A percentile compares a stretch with the other conserved stretches of the same genome.
Evolutionary conservation across 1,140 invertebrate species (phyloP).

Genomic region (Coenobita brevimanus): DNA sequence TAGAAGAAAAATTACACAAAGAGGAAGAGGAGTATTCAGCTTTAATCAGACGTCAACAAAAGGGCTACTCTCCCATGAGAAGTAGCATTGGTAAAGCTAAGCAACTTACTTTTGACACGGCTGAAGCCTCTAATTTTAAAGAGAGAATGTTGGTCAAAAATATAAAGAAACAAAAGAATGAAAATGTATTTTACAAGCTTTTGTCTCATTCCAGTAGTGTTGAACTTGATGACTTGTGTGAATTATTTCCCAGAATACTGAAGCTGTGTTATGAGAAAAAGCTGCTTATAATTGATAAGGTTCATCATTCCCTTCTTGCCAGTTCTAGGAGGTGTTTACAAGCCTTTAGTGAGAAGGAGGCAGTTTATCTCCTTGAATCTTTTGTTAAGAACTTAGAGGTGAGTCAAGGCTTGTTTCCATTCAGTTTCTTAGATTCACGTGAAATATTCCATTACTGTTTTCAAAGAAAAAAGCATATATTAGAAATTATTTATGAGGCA

Average conservation of each 20-base stretch:
- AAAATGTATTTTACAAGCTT: constrained; percentile 37
- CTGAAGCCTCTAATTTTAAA: constrained; percentile 25
- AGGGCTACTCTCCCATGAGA: constrained; percentile 20
- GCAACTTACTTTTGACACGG: constrained; percentile 2
- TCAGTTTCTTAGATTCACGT: constrained; percentile 12
- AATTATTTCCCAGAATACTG: constrained; percentile 44
- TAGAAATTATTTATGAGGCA: constrained; percentile 24
- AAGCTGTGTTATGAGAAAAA: constrained; percentile 45
- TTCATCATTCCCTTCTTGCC: constrained; percentile 28
- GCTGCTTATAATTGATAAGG: constrained; percentile 4
- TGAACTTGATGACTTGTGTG: background rate
- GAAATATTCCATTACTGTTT: constrained; percentile 39
- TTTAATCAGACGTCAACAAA: constrained; percentile 16
- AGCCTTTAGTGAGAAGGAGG: constrained; percentile 32
- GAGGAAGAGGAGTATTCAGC: constrained; percentile 25
- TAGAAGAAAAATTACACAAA: constrained; percentile 32
- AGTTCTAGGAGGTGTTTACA: constrained; percentile 22
- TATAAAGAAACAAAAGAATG: constrained; percentile 33
- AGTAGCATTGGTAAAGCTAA: background rate
- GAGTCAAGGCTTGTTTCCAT: background rate
- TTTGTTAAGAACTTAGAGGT: background rate
- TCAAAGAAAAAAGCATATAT: constrained; percentile 14
- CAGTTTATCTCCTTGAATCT: constrained; percentile 33
- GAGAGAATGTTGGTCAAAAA: constrained; percentile 36
- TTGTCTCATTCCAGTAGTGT: constrained; percentile 22